phyloP scores from a whole-genome alignment of 2,797 vertebrate genomes.

The Tympanoctomys barrerae region DNA sequence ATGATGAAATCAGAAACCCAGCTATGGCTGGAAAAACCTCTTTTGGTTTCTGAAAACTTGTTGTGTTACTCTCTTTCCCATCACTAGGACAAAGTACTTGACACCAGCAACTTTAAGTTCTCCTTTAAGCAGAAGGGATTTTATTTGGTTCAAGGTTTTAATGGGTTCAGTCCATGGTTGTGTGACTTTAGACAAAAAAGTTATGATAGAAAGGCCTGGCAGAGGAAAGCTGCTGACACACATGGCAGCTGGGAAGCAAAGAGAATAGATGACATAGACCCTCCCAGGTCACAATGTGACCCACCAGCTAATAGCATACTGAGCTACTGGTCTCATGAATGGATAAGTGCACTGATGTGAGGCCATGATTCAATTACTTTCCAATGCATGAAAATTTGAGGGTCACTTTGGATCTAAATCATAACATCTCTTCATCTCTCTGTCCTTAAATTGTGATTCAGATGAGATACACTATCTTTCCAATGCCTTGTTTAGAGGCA shows the following conservation, averaged over 20 bases:
- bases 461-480: not conserved
- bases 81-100: not conserved
- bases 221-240: not conserved
- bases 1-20: not conserved
- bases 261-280: not conserved
- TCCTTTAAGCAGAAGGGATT: not conserved
- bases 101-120: not conserved
- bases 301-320: not conserved
- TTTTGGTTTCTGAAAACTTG: conserved; percentile 14
- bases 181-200: not conserved
- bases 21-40: not conserved
- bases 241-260: not conserved
- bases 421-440: not conserved
- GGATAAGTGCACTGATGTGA: not conserved
- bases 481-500: not conserved
- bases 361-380: not conserved
- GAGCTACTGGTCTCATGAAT: not conserved
- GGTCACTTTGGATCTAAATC: not conserved
- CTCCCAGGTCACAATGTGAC: not conserved
- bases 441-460: not conserved
- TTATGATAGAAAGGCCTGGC: not conserved
- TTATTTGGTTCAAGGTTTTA: not conserved
- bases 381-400: not conserved
- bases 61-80: not conserved
- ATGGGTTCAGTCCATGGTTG: not conserved